A percentile compares a stretch with the other conserved stretches of the same genome.
These are phyloP conservation scores for Trichopoda pennipes DNA, from an alignment of 2,888 invertebrate genomes.

Conservation along the genomic window DNA sequence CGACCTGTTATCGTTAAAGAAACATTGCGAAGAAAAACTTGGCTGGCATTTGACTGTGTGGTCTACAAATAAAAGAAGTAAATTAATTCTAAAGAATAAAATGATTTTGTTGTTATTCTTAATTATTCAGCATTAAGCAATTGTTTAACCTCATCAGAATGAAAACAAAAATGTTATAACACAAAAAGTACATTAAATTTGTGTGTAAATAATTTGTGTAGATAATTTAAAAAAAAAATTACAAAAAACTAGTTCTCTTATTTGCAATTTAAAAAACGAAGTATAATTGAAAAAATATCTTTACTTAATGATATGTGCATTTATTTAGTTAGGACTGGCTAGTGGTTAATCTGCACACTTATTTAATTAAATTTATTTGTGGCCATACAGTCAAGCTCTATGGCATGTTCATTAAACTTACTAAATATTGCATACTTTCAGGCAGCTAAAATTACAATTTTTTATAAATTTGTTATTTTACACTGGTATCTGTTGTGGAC, in stretches of 20 bases:
- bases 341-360: background rate
- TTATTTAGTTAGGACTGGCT: background rate
- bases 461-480: background rate
- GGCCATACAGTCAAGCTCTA: background rate
- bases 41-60: slow-evolving; percentile 79
- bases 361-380: background rate
- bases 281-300: background rate
- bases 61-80: slow-evolving; percentile 71
- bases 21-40: slow-evolving; percentile 78
- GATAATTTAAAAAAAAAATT: no score
- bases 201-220: no score
- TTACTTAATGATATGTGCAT: background rate
- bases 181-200: no score
- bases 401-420: background rate
- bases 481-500: background rate
- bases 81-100: background rate
- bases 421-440: background rate
- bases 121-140: no score
- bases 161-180: no score
- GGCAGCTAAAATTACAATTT: background rate
- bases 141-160: no score
- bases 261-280: no score
- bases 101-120: no score
- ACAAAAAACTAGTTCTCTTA: no score
- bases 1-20: slow-evolving; percentile 78